These are phyloP conservation scores for Choristoneura rosaceana DNA, from an alignment of 2,888 invertebrate genomes.

Conservation along the genomic window DNA sequence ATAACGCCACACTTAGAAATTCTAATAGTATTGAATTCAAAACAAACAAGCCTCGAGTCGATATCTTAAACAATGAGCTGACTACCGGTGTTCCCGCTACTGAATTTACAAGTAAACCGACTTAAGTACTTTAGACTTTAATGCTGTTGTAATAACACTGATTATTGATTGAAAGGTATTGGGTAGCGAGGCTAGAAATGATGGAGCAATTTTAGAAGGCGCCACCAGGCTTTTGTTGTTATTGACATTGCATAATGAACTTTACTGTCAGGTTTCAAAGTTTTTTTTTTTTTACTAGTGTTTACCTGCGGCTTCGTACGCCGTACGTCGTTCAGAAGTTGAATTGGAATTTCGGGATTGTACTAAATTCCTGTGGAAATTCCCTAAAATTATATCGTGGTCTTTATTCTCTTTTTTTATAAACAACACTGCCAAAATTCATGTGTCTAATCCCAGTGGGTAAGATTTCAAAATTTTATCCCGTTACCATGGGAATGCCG, in stretches of 20 bases:
- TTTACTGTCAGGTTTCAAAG: not conserved
- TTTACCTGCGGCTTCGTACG: too few species aligned
- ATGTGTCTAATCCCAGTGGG: too few species aligned
- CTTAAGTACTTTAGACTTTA: not conserved
- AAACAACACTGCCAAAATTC: too few species aligned
- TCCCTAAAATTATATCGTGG: too few species aligned
- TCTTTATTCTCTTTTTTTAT: too few species aligned
- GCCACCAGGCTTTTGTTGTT: constrained; percentile 40
- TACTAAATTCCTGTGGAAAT: too few species aligned
- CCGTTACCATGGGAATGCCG: too few species aligned
- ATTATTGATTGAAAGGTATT: constrained; percentile 4
- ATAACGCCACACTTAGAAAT: constrained; percentile 4
- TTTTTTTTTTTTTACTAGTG: not conserved
- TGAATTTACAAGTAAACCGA: constrained; percentile 3
- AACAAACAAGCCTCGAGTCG: not conserved
- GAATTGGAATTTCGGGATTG: too few species aligned
- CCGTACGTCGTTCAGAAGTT: too few species aligned
- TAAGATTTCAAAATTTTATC: too few species aligned
- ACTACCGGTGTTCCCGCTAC: constrained; percentile 39
- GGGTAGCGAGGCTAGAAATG: constrained; percentile 28
- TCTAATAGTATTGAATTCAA: constrained; percentile 25
- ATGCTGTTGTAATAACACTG: not conserved
- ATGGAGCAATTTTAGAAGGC: constrained; percentile 39
- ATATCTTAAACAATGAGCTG: constrained; percentile 33
- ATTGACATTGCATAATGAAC: not conserved